phyloP scores from a whole-genome alignment of 2,888 invertebrate genomes.

The Clitarchus hookeri region DNA sequence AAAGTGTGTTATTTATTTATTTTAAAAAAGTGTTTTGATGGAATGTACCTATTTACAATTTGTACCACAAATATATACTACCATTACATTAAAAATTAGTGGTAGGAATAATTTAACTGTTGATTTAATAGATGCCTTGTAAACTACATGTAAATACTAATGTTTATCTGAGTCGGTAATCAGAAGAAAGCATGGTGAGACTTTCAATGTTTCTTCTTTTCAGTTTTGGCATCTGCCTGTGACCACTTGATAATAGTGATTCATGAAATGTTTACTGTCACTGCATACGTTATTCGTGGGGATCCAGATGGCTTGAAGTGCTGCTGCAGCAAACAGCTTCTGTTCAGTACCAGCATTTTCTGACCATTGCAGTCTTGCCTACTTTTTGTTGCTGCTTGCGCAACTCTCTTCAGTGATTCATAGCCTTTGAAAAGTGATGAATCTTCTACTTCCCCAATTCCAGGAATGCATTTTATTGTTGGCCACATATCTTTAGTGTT shows the following conservation, averaged over 20 bases:
- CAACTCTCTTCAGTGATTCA: neutral
- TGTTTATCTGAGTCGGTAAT: neutral
- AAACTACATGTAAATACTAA: no score
- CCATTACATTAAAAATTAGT: no score
- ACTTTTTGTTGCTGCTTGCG: neutral
- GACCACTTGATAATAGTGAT: neutral
- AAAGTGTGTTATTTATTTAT: no score
- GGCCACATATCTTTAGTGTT: neutral
- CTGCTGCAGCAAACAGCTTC: neutral
- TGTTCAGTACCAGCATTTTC: neutral
- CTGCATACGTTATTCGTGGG: neutral
- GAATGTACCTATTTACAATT: no score
- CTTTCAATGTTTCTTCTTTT: neutral
- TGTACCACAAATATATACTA: no score
- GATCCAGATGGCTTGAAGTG: neutral
- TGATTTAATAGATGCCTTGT: no score
- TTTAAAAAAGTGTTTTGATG: no score
- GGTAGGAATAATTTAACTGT: no score
- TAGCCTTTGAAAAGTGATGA: conserved; percentile 20
- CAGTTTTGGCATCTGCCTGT: neutral
- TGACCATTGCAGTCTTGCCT: neutral
- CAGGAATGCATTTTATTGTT: conserved; percentile 5
- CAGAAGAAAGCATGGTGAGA: neutral
- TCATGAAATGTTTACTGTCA: neutral
- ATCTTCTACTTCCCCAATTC: neutral